Evolutionary conservation across 1,140 invertebrate species (phyloP).

Genomic region (Apocrypta bakeri): DNA sequence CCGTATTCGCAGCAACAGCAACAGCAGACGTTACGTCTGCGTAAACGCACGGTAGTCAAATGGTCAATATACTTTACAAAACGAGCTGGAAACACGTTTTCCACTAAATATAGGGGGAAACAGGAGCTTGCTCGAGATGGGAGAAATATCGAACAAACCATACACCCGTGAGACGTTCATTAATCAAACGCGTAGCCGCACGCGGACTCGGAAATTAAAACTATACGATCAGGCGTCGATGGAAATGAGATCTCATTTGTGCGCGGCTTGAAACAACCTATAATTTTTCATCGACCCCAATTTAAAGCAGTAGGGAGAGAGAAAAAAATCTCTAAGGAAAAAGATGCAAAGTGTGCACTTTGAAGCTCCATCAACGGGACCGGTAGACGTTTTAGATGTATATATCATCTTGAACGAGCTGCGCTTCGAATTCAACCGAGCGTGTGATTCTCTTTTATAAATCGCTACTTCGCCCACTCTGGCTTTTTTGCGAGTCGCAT

Average conservation of each 20-base stretch:
- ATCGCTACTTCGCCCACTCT: neutral
- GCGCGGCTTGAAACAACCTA: neutral
- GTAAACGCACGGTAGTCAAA: conserved; percentile 20
- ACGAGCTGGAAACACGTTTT: conserved; percentile 39
- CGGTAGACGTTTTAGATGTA: neutral
- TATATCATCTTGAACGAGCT: neutral
- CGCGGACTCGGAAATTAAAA: conserved; percentile 1
- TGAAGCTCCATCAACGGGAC: neutral
- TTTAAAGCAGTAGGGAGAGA: neutral
- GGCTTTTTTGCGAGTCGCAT: neutral
- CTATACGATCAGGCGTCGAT: conserved; percentile 15
- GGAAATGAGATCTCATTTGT: conserved; percentile 31
- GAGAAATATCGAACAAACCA: neutral
- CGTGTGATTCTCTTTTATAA: conserved; percentile 34
- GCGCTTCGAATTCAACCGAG: conserved; percentile 20
- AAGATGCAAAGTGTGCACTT: conserved; percentile 4
- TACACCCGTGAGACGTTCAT: conserved; percentile 4
- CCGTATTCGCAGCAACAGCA: neutral
- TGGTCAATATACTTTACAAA: conserved; percentile 10
- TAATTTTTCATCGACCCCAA: conserved; percentile 18
- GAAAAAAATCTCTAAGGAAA: neutral
- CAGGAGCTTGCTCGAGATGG: neutral
- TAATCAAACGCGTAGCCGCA: conserved; percentile 36
- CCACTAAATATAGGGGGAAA: conserved; percentile 4
- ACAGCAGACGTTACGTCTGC: no score